A percentile compares a stretch with the other conserved stretches of the same genome.
phyloP scores from a whole-genome alignment of 2,888 invertebrate species.

The Agonopterix alstromeriana region DNA sequence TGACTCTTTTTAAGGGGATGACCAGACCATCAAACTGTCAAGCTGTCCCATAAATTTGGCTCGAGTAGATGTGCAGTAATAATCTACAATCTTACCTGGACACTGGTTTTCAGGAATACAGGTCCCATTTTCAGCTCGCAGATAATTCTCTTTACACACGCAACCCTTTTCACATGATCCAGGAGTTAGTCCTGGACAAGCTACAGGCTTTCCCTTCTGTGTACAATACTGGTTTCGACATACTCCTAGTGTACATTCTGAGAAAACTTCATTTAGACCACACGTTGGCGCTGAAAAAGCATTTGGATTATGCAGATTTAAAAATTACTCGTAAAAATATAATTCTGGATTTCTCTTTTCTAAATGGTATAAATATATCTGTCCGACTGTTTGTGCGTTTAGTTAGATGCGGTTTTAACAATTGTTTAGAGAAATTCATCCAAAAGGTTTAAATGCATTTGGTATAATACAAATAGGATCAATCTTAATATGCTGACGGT shows the following conservation, averaged over 20 bases:
- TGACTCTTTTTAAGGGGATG: no score
- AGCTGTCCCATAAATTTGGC: no score
- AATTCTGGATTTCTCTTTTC: background rate
- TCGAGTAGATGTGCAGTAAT: no score
- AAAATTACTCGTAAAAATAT: background rate
- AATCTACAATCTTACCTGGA: no score
- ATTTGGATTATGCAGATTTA: background rate
- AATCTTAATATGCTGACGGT: no score
- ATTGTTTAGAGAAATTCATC: no score
- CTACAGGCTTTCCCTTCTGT: conserved; percentile 1
- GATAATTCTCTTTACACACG: conserved; percentile 12
- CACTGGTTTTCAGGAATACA: conserved; percentile 14
- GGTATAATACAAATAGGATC: no score
- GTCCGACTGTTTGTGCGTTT: no score
- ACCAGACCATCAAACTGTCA: no score
- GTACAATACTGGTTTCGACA: conserved; percentile 8
- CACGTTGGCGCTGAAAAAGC: background rate
- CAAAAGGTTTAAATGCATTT: no score
- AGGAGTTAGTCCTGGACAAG: background rate
- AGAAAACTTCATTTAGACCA: conserved; percentile 8
- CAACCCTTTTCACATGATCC: conserved; percentile 13
- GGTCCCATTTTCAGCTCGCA: conserved; percentile 11
- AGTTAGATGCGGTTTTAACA: no score
- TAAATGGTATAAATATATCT: no score
- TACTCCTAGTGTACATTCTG: conserved; percentile 5